These are phyloP conservation scores for Rhineura floridana DNA, from an alignment of 2,113 vertebrate genomes.

Conservation along the genomic window DNA sequence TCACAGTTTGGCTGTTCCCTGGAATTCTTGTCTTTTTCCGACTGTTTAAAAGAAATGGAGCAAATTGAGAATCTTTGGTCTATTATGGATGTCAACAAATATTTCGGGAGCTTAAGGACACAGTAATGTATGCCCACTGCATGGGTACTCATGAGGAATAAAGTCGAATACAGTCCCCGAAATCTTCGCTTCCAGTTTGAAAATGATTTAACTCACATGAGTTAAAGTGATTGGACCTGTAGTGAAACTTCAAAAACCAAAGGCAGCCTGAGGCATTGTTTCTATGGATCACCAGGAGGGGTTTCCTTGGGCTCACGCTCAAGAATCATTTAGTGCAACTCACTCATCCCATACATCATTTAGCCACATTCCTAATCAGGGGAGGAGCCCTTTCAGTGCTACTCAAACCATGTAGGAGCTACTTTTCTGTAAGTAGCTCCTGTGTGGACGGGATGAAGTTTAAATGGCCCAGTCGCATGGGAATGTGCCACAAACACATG, in stretches of 20 bases:
- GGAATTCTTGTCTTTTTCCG: not conserved
- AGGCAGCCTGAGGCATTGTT: not conserved
- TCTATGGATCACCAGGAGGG: not conserved
- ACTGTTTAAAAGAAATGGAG: not conserved
- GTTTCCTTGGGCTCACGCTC: not conserved
- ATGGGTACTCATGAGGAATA: not conserved
- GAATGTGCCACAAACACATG: not conserved
- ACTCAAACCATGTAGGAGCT: not conserved
- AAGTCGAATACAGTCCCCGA: not conserved
- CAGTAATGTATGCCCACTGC: not conserved
- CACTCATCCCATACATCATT: not conserved
- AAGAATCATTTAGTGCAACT: not conserved
- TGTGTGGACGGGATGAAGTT: not conserved
- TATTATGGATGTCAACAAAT: not conserved
- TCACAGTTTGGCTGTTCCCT: not conserved
- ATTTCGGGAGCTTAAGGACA: not conserved
- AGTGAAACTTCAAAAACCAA: not conserved
- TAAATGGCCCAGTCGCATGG: too few relatives aligned
- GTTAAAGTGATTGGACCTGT: too few relatives aligned
- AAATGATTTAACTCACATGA: not conserved
- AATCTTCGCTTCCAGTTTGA: not conserved
- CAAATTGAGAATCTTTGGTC: not conserved
- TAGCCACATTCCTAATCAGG: not conserved
- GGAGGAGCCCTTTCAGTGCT: not conserved
- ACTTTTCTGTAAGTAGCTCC: not conserved